These are phyloP conservation scores for Podilymbus podiceps DNA, from an alignment of 2,113 vertebrate species.

Conservation along the genomic window DNA sequence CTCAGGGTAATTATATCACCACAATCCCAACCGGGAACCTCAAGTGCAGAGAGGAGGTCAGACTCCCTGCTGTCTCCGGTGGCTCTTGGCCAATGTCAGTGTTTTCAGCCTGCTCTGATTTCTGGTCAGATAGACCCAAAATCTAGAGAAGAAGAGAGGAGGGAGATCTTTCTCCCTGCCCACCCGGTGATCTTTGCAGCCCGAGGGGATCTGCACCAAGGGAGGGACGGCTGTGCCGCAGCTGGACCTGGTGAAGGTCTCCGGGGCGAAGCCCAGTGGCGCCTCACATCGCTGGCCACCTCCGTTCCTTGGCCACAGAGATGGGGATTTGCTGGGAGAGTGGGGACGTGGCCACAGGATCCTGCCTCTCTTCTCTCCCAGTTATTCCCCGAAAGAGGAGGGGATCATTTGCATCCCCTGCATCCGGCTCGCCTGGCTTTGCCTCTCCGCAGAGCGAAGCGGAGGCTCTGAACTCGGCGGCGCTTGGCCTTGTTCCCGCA, in stretches of 20 bases:
- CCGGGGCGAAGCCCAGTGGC: background rate
- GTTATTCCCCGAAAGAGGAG: background rate
- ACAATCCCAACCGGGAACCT: conserved; percentile 23
- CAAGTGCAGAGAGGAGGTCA: conserved; percentile 20
- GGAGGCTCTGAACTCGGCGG: background rate
- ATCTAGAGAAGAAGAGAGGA: background rate
- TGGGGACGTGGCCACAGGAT: rapidly evolving
- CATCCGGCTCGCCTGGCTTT: background rate
- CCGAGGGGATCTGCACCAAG: rapidly evolving
- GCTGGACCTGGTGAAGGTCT: background rate
- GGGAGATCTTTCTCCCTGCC: background rate
- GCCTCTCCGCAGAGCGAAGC: background rate
- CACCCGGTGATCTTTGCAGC: background rate
- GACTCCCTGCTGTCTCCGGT: background rate
- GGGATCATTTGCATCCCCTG: background rate
- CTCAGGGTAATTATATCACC: conserved; percentile 27
- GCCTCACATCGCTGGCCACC: background rate
- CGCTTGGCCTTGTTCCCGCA: background rate
- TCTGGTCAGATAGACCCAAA: background rate
- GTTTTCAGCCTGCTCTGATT: background rate
- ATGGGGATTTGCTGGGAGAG: background rate
- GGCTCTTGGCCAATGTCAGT: background rate
- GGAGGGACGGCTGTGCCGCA: rapidly evolving
- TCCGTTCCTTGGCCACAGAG: background rate
- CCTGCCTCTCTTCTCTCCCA: background rate